Evolutionary conservation across 2,888 invertebrate genomes (phyloP).

Genomic region (Rhagophthalmus giganteus): DNA sequence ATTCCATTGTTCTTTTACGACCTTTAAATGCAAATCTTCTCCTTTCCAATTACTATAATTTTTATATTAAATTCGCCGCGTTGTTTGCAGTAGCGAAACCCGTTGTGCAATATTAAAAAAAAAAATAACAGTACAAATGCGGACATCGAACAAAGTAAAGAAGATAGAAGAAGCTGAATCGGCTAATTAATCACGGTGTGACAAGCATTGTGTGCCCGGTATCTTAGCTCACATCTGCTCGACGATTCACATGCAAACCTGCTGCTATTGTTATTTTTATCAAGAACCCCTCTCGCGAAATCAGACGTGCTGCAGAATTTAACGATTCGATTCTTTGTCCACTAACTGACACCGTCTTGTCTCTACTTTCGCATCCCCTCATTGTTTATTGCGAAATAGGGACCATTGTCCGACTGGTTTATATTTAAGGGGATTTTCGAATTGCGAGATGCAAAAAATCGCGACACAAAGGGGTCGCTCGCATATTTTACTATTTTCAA

Average conservation of each 20-base stretch:
- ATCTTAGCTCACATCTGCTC: conserved; percentile 40
- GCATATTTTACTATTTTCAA: not conserved
- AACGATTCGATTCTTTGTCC: conserved; percentile 40
- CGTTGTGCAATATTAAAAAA: conserved; percentile 5
- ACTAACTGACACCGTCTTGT: conserved; percentile 37
- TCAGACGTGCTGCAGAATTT: conserved; percentile 41
- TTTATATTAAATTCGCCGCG: no score
- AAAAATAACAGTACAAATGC: conserved; percentile 22
- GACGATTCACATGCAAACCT: conserved; percentile 45
- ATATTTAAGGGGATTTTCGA: conserved; percentile 21
- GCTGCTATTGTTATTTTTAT: conserved; percentile 44
- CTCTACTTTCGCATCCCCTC: conserved; percentile 34
- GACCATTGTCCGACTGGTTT: conserved; percentile 31
- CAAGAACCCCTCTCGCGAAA: conserved; percentile 42
- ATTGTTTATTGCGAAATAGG: conserved; percentile 39
- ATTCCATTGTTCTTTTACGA: no score
- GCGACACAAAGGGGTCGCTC: conserved; percentile 2
- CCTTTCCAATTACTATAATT: no score
- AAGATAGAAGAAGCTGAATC: conserved; percentile 37
- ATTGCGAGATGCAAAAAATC: conserved; percentile 7
- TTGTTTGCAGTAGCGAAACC: not conserved
- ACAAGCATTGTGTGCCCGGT: conserved; percentile 41
- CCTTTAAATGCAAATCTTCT: no score
- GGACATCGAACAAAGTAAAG: conserved; percentile 30
- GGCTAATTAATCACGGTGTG: conserved; percentile 43